Conservation (phyloP, 1,140 invertebrate genomes). For the Hypsibius dujardini region DNA sequence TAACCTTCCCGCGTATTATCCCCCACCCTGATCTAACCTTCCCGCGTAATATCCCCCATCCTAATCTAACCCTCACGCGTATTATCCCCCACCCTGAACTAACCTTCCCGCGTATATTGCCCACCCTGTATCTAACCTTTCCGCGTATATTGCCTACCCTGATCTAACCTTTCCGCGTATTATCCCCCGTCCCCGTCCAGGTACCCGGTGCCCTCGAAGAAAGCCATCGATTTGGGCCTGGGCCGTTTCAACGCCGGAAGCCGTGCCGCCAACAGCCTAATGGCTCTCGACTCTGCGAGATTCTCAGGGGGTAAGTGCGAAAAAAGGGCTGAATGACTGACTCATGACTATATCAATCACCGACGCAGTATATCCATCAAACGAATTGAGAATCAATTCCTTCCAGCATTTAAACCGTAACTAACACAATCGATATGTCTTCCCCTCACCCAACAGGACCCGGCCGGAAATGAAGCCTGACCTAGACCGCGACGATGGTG, state of each 20-base stretch:
- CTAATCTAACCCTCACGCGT: not conserved
- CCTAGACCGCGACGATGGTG: too few relatives aligned
- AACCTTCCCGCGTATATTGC: not conserved
- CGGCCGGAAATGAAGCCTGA: too few relatives aligned
- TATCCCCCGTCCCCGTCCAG: not conserved
- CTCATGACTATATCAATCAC: too few relatives aligned
- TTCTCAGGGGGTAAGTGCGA: conserved; percentile 13
- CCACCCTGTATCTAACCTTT: not conserved
- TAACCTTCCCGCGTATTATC: not conserved
- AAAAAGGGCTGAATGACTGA: too few relatives aligned
- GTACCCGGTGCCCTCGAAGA: not conserved
- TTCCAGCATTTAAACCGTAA: too few relatives aligned
- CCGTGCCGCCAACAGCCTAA: not conserved
- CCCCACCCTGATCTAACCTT: too few relatives aligned
- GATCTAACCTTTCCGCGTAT: not conserved
- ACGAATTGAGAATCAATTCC: too few relatives aligned
- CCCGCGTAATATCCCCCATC: not conserved
- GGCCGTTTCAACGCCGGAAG: conserved; percentile 4
- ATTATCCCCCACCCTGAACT: not conserved
- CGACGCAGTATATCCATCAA: too few relatives aligned
- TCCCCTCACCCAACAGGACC: too few relatives aligned
- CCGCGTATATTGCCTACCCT: not conserved
- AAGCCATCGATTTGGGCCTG: conserved; percentile 12
- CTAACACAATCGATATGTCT: too few relatives aligned
- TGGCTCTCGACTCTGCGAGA: not conserved